phyloP scores from a whole-genome alignment of 1,140 invertebrate species.

The Formica exsecta region DNA sequence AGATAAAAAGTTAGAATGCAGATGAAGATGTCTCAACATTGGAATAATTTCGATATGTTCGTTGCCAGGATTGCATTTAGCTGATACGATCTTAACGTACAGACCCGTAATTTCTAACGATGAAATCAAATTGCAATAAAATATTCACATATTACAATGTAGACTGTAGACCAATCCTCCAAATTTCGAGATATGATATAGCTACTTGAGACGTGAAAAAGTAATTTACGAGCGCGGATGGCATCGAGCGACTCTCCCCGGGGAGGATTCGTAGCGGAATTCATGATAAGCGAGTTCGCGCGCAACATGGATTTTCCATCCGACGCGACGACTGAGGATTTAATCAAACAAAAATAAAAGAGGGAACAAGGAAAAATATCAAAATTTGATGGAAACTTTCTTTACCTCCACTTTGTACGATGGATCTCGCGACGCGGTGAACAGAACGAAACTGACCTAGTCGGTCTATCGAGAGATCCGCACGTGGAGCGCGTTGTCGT shows the following conservation, averaged over 20 bases:
- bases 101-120: neutral
- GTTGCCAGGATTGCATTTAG: neutral
- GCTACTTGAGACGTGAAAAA: slow-evolving; percentile 3
- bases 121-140: slow-evolving; percentile 14
- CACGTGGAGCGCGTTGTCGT: slow-evolving; percentile 55
- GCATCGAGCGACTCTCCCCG: slow-evolving; percentile 24
- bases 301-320: slow-evolving; percentile 47
- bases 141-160: neutral
- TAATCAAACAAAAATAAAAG: slow-evolving; percentile 16
- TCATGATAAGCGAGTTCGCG: slow-evolving; percentile 13
- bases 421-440: slow-evolving; percentile 9
- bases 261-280: slow-evolving; percentile 33
- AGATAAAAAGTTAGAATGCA: neutral
- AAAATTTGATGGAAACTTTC: neutral
- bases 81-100: too few species aligned
- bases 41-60: neutral
- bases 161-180: neutral
- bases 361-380: neutral
- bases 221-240: slow-evolving; percentile 41
- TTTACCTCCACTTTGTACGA: slow-evolving; percentile 71
- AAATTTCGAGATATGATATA: neutral
- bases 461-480: neutral
- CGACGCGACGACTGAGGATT: neutral
- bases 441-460: neutral
- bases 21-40: neutral